Conservation (phyloP, 2,888 invertebrate genomes). For the Nemotelus pantherinus region DNA sequence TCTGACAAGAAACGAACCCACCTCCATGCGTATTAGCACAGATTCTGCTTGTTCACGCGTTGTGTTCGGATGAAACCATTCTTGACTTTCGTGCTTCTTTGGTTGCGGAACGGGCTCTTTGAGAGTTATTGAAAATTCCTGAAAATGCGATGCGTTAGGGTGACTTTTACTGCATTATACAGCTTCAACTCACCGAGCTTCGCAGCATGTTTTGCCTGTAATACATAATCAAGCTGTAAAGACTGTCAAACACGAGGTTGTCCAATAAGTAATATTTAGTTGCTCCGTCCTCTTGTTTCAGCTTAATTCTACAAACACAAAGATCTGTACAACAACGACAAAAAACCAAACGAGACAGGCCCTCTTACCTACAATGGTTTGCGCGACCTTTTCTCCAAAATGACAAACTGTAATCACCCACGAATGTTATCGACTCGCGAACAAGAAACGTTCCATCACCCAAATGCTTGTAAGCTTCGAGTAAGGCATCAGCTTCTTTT, state of each 20-base stretch:
- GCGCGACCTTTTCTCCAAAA: slow-evolving; percentile 92
- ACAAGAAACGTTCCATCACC: slow-evolving; percentile 95
- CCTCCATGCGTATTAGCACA: slow-evolving; percentile 82
- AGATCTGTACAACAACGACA: background rate
- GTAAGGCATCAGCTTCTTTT: slow-evolving; percentile 75
- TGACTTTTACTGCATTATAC: background rate
- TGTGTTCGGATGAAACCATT: slow-evolving; percentile 90
- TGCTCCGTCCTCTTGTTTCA: slow-evolving; percentile 87
- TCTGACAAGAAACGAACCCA: slow-evolving; percentile 95
- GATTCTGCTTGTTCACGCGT: slow-evolving; percentile 88
- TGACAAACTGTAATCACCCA: slow-evolving; percentile 94
- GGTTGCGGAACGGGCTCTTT: slow-evolving; percentile 94
- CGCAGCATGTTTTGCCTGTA: slow-evolving; percentile 87
- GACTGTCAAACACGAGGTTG: slow-evolving; percentile 86
- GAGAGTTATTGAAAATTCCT: slow-evolving; percentile 88
- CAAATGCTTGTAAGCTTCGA: slow-evolving; percentile 79
- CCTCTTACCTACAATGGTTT: slow-evolving; percentile 76
- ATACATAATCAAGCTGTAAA: slow-evolving; percentile 90
- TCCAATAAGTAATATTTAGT: slow-evolving; percentile 93
- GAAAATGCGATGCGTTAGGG: slow-evolving; percentile 22
- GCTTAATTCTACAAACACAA: slow-evolving; percentile 73
- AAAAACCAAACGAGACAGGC: background rate
- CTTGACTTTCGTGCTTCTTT: slow-evolving; percentile 90
- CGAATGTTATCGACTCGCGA: slow-evolving; percentile 93
- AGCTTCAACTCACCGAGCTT: slow-evolving; percentile 71